Percentiles rank a stretch among this genome's conserved stretches.
Evolutionary conservation across 2,113 vertebrate genomes (phyloP).

Genomic region (Papio anubis): DNA sequence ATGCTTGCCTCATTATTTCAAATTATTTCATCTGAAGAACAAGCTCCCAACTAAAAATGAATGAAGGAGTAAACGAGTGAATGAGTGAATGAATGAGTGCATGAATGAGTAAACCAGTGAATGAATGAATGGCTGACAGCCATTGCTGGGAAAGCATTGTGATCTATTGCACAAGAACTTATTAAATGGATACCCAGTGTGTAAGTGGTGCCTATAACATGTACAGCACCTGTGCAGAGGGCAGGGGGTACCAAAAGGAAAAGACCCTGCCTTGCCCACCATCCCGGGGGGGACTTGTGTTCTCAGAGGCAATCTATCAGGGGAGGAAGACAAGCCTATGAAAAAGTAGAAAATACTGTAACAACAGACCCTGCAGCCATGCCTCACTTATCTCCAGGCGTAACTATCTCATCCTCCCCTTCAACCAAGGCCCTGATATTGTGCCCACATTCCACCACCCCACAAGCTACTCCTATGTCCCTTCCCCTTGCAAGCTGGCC

Average conservation of each 20-base stretch:
- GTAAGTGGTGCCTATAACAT: too few relatives aligned
- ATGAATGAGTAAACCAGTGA: neutral
- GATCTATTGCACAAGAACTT: neutral
- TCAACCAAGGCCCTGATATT: neutral
- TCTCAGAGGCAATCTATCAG: too few relatives aligned
- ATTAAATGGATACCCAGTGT: neutral
- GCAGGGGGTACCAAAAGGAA: too few relatives aligned
- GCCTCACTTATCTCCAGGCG: neutral
- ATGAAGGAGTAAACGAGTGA: neutral
- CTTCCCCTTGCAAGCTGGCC: neutral
- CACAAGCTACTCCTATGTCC: neutral
- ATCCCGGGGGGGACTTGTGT: neutral
- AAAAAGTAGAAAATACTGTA: neutral
- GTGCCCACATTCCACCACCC: neutral
- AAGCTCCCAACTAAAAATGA: neutral
- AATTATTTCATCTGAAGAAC: neutral
- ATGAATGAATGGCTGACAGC: neutral
- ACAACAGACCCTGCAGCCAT: accelerated
- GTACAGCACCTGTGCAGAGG: neutral
- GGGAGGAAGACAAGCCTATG: neutral
- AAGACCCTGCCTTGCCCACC: neutral
- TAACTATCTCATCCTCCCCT: too few relatives aligned
- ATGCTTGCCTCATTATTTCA: neutral
- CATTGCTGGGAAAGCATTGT: accelerated
- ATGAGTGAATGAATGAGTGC: neutral